phyloP scores from a whole-genome alignment of 2,888 invertebrate species.

The Hirudinaria manillensis region DNA sequence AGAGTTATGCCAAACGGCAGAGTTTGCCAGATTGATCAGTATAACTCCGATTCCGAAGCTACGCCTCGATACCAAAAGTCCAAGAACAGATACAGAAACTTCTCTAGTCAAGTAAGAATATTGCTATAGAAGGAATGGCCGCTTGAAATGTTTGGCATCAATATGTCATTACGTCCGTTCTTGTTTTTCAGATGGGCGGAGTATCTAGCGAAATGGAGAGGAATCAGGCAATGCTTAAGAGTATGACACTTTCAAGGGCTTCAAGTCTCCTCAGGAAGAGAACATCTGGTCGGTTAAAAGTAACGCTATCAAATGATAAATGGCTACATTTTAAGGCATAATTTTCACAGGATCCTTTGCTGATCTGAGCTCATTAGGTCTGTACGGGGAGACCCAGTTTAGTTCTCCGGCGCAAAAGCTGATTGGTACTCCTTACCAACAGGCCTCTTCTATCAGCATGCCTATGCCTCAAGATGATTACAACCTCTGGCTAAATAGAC shows the following conservation, averaged over 20 bases:
- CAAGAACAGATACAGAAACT: slow-evolving; percentile 21
- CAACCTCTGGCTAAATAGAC: slow-evolving; percentile 26
- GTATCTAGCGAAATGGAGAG: slow-evolving; percentile 8
- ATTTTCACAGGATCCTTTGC: slow-evolving; percentile 23
- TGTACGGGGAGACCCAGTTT: slow-evolving; percentile 12
- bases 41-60: slow-evolving; percentile 84
- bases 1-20: slow-evolving; percentile 25
- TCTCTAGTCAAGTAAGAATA: neutral
- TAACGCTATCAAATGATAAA: neutral
- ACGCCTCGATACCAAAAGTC: slow-evolving; percentile 36
- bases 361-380: slow-evolving; percentile 22
- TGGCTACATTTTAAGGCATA: neutral
- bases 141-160: neutral
- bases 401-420: neutral
- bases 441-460: neutral
- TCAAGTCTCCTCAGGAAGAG: slow-evolving; percentile 19
- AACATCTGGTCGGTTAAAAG: neutral
- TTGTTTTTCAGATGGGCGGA: slow-evolving; percentile 1
- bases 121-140: neutral
- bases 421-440: neutral
- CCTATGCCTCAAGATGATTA: slow-evolving; percentile 29
- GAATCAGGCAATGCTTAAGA: slow-evolving; percentile 15
- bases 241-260: slow-evolving; percentile 20
- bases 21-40: slow-evolving; percentile 55
- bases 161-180: neutral